Base-by-base conservation (phyloP, 2,888 invertebrate genomes). In the Maniola hyperantus region DNA sequence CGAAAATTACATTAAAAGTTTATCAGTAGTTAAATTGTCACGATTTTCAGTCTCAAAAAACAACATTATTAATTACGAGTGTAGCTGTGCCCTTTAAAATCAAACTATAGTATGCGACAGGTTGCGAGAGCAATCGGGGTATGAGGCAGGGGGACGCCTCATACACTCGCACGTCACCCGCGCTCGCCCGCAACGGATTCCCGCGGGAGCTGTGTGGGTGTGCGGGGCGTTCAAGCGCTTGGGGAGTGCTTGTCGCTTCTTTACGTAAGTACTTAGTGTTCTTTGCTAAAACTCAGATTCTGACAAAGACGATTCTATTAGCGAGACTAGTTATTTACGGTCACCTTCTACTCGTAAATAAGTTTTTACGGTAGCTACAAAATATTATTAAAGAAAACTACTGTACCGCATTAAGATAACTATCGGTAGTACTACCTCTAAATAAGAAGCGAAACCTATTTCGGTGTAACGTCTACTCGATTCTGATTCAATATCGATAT, bases 401-500 rank as follows among this genome's bases (percentile, higher is more conserved):
- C 26, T 36, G 60, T 18, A 26, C 57, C 18, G 57, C 42, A 57
- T 59, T 44, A 26, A 59, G 59, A 34, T 61, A 61, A 20, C 39
- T 11, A 50, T 39, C 11, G 20, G 33, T 18, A 13, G 5, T 4
- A 13, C 20, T 54, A 42, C 36, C 20, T 26, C 36, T 59, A 64
- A 67, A 67, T 63, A 64, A 51, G 61, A 61, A 61, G 11, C 50
- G 26, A 61, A 69, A 69, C 44, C 57, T 42, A 54, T 61, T 67
- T 50, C 48, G 20, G 50, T 59, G 63, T 64, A 65, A 62, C 46
- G 51, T 61, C 39, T 65, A 62, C 59, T 65, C 54, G 65, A 64
- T 69, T 64, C 71, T 51, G 65, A 71, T 68, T 65, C 57, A 65
- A 67, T 67, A 67, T 71, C 61, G 58, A 60, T 51, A 67, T 58